Base-by-base conservation (phyloP, 2,113 vertebrate species). In the Nycticryphes semicollaris region DNA sequence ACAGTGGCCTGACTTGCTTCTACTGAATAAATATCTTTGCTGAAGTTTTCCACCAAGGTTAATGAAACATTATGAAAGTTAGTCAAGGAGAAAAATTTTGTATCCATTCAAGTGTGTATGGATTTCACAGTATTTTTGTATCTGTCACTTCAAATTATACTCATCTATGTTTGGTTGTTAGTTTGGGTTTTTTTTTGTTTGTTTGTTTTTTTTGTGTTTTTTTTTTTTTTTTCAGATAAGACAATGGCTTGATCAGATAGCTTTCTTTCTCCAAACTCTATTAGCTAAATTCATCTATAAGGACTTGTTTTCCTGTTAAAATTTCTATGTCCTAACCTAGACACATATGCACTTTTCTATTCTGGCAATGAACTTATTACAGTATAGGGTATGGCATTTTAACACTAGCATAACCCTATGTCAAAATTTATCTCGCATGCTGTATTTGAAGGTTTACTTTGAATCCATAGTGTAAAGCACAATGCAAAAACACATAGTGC, bases 111-210 rank as follows among this genome's bases (percentile, higher is more conserved):
- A 94, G 77, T 92, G 86, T 87, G 50, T 48, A 75, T 66, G 76
- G 88, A 84, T 96, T 94, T 93, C 93, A 95, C 83, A 92, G 76
- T 95, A 69, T 79, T 96, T 96, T 90, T 92, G 63, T 92, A 23
- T 88, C 80, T 95, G 90, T 95, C 96, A 89, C 70, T 89, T 96
- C 73, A 50, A 81, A 93, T 97, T 90, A 93, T 51, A 69, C 14
- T 94, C 80, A 84, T 59, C 3, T 1, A 6, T 31, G 37, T 92
- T 43, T 43, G 43, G 15, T 14, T 43, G 10, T 43, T n/a, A n/a
- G n/a, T n/a, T 39, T 39, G 39, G 39, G 43, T 43, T 43, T 43
- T 43, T 43, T 43, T 43, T 43, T 43, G 12, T 10, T 43, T 47
- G 21, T 7, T 80, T 95, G 33, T 77, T 85, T 94, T 10, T 88